Evolutionary conservation across 2,113 vertebrate genomes (phyloP).

Genomic region (Furnarius figulus): DNA sequence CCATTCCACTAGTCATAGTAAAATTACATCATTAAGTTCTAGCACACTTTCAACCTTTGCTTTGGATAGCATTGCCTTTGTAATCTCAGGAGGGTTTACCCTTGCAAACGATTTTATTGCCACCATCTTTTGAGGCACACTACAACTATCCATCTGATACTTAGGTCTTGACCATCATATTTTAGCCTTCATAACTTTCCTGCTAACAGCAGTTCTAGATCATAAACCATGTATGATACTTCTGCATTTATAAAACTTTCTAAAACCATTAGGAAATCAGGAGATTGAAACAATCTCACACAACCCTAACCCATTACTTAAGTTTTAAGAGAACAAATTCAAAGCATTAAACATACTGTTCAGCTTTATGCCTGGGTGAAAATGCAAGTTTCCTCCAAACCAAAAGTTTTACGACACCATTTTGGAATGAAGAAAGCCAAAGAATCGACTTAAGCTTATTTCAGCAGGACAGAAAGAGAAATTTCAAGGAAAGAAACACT

Average conservation of each 20-base stretch:
- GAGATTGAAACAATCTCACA: not conserved
- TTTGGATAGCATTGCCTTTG: not conserved
- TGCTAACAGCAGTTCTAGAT: not conserved
- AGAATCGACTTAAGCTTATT: not conserved
- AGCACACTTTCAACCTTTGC: not conserved
- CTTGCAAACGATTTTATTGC: not conserved
- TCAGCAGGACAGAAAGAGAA: not conserved
- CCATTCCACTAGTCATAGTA: not conserved
- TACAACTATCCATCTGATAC: not conserved
- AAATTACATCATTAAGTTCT: not conserved
- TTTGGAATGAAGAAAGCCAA: not conserved
- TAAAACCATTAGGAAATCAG: not conserved
- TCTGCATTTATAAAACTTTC: not conserved
- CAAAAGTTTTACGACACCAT: not conserved
- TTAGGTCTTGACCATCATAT: not conserved
- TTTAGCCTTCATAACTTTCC: not conserved
- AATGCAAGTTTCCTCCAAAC: not conserved
- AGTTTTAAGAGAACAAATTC: not conserved
- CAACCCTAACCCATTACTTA: not conserved
- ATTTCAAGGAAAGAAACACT: not conserved
- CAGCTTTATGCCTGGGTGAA: not conserved
- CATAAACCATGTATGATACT: not conserved
- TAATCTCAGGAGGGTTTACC: not conserved
- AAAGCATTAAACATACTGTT: not conserved
- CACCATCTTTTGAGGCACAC: not conserved